Percentiles rank a stretch among this genome's conserved stretches.
phyloP scores from a whole-genome alignment of 2,888 invertebrate genomes.

The Tortricodes alternella region DNA sequence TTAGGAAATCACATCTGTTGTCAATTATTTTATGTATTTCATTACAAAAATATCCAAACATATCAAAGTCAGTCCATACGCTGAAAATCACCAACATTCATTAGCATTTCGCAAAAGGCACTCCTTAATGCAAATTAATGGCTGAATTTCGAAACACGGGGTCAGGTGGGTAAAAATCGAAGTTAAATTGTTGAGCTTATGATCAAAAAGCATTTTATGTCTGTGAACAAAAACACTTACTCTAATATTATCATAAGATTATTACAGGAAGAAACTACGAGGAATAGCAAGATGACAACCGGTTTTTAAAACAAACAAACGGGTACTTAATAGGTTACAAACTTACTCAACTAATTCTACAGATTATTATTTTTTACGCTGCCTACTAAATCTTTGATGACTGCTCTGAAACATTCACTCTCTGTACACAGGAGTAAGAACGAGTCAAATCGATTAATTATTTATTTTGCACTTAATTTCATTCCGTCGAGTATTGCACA shows the following conservation, averaged over 20 bases:
- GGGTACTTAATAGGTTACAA: slow-evolving; percentile 45
- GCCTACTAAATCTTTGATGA: slow-evolving; percentile 45
- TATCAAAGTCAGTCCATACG: slow-evolving; percentile 68
- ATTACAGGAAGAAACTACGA: slow-evolving; percentile 64
- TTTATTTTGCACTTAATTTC: slow-evolving; percentile 50
- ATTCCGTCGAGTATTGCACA: slow-evolving; percentile 64
- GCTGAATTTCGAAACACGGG: slow-evolving; percentile 21
- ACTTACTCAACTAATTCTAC: slow-evolving; percentile 45
- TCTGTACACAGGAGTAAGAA: slow-evolving; percentile 48
- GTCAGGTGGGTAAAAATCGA: slow-evolving; percentile 36
- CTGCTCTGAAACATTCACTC: slow-evolving; percentile 49
- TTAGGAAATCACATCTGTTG: slow-evolving; percentile 42
- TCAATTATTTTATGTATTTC: slow-evolving; percentile 40
- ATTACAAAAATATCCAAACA: slow-evolving; percentile 68
- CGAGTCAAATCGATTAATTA: slow-evolving; percentile 40
- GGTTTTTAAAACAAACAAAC: slow-evolving; percentile 48
- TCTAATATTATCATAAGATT: slow-evolving; percentile 57
- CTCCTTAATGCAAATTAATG: slow-evolving; percentile 63
- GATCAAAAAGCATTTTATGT: slow-evolving; percentile 42
- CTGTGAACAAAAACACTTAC: slow-evolving; percentile 49
- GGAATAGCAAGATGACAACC: slow-evolving; percentile 53
- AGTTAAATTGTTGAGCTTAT: slow-evolving; percentile 48
- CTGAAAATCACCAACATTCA: slow-evolving; percentile 55
- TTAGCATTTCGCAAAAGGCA: slow-evolving; percentile 68
- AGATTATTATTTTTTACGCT: slow-evolving; percentile 46